phyloP scores from a whole-genome alignment of 2,888 invertebrate genomes.

The Caenorhabditis sp. region DNA sequence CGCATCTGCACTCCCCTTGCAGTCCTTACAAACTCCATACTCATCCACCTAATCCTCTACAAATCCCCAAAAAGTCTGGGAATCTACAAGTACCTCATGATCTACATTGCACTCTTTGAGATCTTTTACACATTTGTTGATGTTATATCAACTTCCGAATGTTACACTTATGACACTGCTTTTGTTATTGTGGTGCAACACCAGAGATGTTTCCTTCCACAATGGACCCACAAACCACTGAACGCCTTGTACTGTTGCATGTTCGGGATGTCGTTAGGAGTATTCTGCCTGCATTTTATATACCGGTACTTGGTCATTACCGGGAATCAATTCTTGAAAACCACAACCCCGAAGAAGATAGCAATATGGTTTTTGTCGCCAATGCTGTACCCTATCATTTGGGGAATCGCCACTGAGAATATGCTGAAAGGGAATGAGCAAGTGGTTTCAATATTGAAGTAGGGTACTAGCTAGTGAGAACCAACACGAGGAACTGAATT shows the following conservation, averaged over 20 bases:
- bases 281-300: neutral
- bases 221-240: neutral
- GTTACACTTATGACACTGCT: neutral
- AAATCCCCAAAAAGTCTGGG: neutral
- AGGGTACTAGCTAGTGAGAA: neutral
- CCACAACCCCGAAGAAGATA: neutral
- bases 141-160: neutral
- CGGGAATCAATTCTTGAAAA: neutral
- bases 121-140: neutral
- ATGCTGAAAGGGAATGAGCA: neutral
- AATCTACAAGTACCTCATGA: constrained; percentile 3
- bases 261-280: neutral
- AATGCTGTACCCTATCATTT: neutral
- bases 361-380: neutral
- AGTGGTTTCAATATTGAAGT: too few species aligned
- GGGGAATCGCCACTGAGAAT: neutral
- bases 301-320: neutral
- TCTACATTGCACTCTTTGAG: neutral
- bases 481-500: too few species aligned
- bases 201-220: neutral
- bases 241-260: neutral
- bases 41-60: neutral
- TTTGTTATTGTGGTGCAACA: neutral
- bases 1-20: neutral
- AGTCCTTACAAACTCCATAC: neutral